These are phyloP conservation scores for Triplophysa rosa DNA, from an alignment of 2,113 vertebrate species.

Conservation along the genomic window DNA sequence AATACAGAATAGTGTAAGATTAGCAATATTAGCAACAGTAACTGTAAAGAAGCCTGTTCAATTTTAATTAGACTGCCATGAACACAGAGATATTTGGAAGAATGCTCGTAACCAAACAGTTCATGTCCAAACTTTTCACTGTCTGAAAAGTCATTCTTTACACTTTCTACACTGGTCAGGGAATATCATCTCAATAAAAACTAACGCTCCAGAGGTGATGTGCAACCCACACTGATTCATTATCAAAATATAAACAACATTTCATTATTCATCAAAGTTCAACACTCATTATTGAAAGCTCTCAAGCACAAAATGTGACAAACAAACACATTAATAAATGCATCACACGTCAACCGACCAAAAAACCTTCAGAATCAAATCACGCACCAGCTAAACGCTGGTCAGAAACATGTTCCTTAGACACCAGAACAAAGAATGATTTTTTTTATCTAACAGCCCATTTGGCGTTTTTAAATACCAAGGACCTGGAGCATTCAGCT, in stretches of 20 bases:
- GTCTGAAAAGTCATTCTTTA: constrained; percentile 32
- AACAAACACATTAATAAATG: not conserved
- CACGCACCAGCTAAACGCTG: too few relatives aligned
- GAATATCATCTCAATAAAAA: constrained; percentile 28
- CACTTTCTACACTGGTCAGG: constrained; percentile 34
- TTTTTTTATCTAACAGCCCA: too few relatives aligned
- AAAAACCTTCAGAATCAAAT: constrained; percentile 15
- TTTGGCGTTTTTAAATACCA: not conserved
- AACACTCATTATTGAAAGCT: not conserved
- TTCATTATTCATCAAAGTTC: not conserved
- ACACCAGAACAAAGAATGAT: too few relatives aligned
- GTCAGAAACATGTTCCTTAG: too few relatives aligned
- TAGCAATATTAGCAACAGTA: too few relatives aligned
- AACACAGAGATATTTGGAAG: too few relatives aligned
- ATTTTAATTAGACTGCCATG: too few relatives aligned
- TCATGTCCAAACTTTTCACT: too few relatives aligned
- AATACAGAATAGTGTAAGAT: too few relatives aligned
- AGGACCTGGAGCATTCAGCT: not conserved
- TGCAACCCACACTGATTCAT: constrained; percentile 5
- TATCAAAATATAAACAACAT: not conserved
- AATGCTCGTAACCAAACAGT: too few relatives aligned
- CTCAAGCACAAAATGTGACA: not conserved
- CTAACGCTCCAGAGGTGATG: not conserved
- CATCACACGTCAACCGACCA: too few relatives aligned
- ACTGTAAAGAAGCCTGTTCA: too few relatives aligned